phyloP scores from a whole-genome alignment of 2,113 vertebrate species.

The Strigops habroptila region DNA sequence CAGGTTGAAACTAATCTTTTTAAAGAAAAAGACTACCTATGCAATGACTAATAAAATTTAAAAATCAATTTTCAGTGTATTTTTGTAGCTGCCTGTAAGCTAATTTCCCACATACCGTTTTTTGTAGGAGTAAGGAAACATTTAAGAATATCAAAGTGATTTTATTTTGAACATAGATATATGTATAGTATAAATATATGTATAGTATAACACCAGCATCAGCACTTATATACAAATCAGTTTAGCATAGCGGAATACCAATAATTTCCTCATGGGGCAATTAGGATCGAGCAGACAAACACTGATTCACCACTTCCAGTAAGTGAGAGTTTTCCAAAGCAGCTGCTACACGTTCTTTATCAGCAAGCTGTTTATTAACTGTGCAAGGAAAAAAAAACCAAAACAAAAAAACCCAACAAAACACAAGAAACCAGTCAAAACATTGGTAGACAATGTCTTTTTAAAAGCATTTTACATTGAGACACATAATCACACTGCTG shows the following conservation, averaged over 20 bases:
- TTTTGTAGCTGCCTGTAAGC: not conserved
- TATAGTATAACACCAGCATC: not conserved
- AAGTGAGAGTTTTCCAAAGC: conserved; percentile 94
- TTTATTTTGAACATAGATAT: not conserved
- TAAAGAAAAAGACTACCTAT: not conserved
- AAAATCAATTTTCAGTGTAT: not conserved
- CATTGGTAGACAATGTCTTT: not conserved
- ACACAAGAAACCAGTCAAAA: not conserved
- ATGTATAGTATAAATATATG: not conserved
- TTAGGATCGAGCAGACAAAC: conserved; percentile 79
- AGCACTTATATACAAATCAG: not conserved
- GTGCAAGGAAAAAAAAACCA: not conserved
- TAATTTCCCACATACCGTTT: not conserved
- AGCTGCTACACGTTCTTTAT: conserved; percentile 96
- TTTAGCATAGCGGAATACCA: not conserved
- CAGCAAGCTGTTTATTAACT: conserved; percentile 98
- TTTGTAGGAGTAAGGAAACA: not conserved
- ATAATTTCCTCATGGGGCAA: not conserved
- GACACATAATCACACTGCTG: not conserved
- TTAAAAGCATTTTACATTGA: not conserved
- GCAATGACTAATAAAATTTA: not conserved
- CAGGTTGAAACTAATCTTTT: not conserved
- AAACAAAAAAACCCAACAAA: not conserved
- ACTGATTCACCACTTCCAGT: conserved; percentile 97
- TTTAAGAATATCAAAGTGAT: not conserved